phyloP scores from a whole-genome alignment of 2,797 vertebrate genomes.

The Echeneis naucrates region DNA sequence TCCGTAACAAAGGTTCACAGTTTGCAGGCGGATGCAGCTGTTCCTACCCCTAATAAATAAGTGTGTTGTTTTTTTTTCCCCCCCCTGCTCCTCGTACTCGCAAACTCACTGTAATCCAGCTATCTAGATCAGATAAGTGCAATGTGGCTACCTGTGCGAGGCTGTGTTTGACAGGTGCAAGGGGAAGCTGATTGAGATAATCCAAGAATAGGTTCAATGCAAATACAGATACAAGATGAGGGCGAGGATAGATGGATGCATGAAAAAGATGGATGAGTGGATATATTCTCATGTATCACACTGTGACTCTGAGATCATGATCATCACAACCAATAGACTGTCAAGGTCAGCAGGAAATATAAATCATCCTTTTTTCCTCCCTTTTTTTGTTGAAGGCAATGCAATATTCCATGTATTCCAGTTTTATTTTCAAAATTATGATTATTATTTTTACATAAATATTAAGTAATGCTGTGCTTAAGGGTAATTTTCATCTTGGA shows the following conservation, averaged over 20 bases:
- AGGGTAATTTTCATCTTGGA: background rate
- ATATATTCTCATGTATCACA: conserved; percentile 88
- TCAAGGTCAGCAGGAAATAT: conserved; percentile 83
- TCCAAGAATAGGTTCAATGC: conserved; percentile 90
- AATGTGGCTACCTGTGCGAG: conserved; percentile 88
- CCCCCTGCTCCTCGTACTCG: conserved; percentile 76
- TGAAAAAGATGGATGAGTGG: conserved; percentile 88
- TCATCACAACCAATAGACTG: conserved; percentile 83
- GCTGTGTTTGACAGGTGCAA: conserved; percentile 91
- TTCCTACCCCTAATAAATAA: conserved; percentile 84
- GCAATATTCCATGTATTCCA: conserved; percentile 17
- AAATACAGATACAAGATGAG: conserved; percentile 92
- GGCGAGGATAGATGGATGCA: conserved; percentile 88
- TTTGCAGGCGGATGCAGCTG: conserved; percentile 90
- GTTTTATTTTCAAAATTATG: conserved; percentile 23
- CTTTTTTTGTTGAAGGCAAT: conserved; percentile 51
- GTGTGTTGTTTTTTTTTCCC: conserved; percentile 36
- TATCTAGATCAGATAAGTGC: conserved; percentile 89
- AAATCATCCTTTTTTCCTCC: conserved; percentile 71
- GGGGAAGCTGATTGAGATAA: conserved; percentile 91
- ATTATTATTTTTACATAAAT: background rate
- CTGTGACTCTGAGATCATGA: conserved; percentile 89
- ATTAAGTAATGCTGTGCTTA: background rate
- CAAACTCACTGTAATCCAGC: conserved; percentile 85
- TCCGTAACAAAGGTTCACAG: conserved; percentile 84